A percentile compares a stretch with the other conserved stretches of the same genome.
Conservation (phyloP, 1,140 invertebrate species). For the Macrobrachium nipponense region DNA sequence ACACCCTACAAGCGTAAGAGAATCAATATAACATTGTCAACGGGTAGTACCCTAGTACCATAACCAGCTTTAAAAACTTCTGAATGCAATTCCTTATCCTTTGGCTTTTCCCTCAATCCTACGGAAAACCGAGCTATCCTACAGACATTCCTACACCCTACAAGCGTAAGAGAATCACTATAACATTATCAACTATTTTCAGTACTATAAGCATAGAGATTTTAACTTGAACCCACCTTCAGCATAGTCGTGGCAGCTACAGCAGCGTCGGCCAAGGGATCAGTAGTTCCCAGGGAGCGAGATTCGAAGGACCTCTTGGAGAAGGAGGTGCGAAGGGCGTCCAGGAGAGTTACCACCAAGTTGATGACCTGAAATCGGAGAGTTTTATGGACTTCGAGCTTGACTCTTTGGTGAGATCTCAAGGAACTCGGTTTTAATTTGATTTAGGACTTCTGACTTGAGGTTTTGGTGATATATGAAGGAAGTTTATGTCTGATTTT, state of each 20-base stretch:
- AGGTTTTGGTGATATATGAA: not conserved
- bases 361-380: conserved; percentile 82
- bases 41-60: not conserved
- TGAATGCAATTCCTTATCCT: too few relatives aligned
- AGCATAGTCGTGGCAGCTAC: conserved; percentile 86
- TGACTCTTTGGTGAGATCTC: too few relatives aligned
- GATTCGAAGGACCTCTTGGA: conserved; percentile 86
- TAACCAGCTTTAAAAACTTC: not conserved
- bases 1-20: too few relatives aligned
- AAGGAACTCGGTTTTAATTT: too few relatives aligned
- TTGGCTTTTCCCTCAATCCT: too few relatives aligned
- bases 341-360: conserved; percentile 88
- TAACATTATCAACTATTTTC: too few relatives aligned
- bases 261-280: conserved; percentile 86
- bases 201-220: too few relatives aligned
- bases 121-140: too few relatives aligned
- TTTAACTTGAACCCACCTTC: conserved; percentile 73
- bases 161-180: too few relatives aligned
- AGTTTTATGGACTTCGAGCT: not conserved
- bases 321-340: conserved; percentile 90
- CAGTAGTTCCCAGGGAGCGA: conserved; percentile 83
- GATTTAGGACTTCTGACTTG: too few relatives aligned
- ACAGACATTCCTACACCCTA: too few relatives aligned
- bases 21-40: not conserved
- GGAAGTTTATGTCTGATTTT: not conserved